Evolutionary conservation across 92 coral and sea anemone species (phyloP).

Genomic region (Desmophyllum pertusum): DNA sequence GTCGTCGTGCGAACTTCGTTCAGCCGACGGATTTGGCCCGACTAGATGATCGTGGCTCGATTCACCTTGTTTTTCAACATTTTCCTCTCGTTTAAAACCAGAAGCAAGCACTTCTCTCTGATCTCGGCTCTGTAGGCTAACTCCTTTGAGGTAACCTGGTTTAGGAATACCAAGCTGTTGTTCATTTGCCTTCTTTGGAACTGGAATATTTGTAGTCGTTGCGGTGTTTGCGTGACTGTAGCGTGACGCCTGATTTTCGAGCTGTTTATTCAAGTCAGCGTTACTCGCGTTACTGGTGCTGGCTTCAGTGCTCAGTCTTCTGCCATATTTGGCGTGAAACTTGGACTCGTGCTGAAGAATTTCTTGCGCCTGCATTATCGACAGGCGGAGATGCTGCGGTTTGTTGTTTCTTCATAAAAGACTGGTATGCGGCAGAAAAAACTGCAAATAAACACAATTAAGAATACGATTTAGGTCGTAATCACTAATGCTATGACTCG

Average conservation of each 20-base stretch:
- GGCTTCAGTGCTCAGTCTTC: slow-evolving; percentile 19
- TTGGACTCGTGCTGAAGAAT: slow-evolving; percentile 78
- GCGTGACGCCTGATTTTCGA: slow-evolving; percentile 19
- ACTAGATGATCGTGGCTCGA: neutral
- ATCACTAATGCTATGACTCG: too few species aligned
- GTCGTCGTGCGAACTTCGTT: slow-evolving; percentile 2
- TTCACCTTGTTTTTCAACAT: slow-evolving; percentile 1
- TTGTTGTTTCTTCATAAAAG: slow-evolving; percentile 70
- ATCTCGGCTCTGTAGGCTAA: neutral
- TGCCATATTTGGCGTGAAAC: slow-evolving; percentile 78
- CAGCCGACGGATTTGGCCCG: neutral
- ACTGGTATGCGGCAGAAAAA: slow-evolving; percentile 60
- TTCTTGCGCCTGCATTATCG: slow-evolving; percentile 87
- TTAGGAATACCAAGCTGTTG: slow-evolving; percentile 5
- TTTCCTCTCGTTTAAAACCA: neutral
- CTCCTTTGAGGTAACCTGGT: slow-evolving; percentile 13
- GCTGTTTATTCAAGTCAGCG: slow-evolving; percentile 3
- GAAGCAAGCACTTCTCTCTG: neutral
- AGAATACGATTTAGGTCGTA: too few species aligned
- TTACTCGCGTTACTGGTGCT: neutral
- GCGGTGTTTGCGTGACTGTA: slow-evolving; percentile 1
- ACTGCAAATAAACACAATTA: slow-evolving; percentile 48
- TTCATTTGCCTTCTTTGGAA: neutral
- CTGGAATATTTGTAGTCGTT: neutral
- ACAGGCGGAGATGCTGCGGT: slow-evolving; percentile 81